A percentile compares a stretch with the other conserved stretches of the same genome.
These are phyloP conservation scores for Hypomecis punctinalis DNA, from an alignment of 2,888 invertebrate genomes.

Conservation along the genomic window DNA sequence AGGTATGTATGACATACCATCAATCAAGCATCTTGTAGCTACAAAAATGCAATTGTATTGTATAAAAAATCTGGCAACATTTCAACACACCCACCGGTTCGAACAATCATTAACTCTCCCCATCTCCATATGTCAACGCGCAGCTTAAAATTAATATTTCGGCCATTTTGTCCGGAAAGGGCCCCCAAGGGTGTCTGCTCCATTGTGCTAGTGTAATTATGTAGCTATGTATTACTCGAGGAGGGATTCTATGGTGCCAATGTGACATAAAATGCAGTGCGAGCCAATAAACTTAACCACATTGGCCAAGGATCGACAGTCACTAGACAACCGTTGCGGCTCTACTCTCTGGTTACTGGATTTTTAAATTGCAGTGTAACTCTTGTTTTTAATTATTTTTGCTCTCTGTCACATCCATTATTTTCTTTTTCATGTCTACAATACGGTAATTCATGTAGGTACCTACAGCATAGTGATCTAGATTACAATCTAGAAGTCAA, in stretches of 20 bases:
- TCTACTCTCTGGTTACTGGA: too few species aligned
- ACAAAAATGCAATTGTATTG: neutral
- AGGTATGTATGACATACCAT: too few species aligned
- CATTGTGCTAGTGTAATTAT: conserved; percentile 64
- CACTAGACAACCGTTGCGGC: too few species aligned
- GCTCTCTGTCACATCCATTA: too few species aligned
- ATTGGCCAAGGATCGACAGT: neutral
- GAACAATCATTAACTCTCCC: conserved; percentile 32
- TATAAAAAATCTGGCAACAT: conserved; percentile 11
- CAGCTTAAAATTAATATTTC: conserved; percentile 38
- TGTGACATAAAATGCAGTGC: conserved; percentile 1
- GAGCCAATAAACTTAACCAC: neutral
- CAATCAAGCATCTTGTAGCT: neutral
- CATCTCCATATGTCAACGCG: conserved; percentile 38
- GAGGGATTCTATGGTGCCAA: conserved; percentile 34
- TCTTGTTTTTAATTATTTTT: too few species aligned
- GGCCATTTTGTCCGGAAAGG: conserved; percentile 49
- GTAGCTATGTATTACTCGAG: conserved; percentile 54
- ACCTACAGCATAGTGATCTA: too few species aligned
- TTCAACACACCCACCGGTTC: conserved; percentile 18
- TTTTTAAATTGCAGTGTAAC: too few species aligned
- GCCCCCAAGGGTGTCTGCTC: conserved; percentile 50
- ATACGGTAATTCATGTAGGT: too few species aligned
- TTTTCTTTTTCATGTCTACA: too few species aligned
- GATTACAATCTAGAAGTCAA: too few species aligned